Evolutionary conservation across 2,113 vertebrate genomes (phyloP).

Genomic region (Pterocles burchelli): DNA sequence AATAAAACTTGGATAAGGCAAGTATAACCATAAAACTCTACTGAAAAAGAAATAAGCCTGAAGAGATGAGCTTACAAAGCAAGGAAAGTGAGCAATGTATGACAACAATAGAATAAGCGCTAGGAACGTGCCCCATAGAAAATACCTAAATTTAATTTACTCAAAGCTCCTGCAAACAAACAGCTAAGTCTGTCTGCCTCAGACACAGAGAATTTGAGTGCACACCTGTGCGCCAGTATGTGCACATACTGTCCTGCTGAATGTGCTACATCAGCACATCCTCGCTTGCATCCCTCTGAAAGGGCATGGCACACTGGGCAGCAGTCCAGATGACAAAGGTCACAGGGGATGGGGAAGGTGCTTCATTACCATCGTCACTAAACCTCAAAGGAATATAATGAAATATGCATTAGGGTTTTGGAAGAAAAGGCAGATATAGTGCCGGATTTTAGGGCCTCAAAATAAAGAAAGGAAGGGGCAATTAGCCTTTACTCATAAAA

Average conservation of each 20-base stretch:
- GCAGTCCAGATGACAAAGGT: neutral
- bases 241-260: neutral
- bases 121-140: neutral
- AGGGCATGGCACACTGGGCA: accelerated
- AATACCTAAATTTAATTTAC: neutral
- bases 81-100: neutral
- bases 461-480: conserved; percentile 26
- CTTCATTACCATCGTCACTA: neutral
- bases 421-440: neutral
- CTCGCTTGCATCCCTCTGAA: neutral
- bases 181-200: neutral
- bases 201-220: neutral
- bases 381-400: neutral
- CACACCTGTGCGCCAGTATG: neutral
- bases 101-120: neutral
- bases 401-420: neutral
- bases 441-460: neutral
- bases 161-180: neutral
- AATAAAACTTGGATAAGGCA: neutral
- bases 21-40: neutral
- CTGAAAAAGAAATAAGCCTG: neutral
- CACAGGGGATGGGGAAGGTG: neutral
- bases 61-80: neutral
- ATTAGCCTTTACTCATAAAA: neutral
- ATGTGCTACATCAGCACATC: neutral